A percentile compares a stretch with the other conserved stretches of the same genome.
phyloP scores from a whole-genome alignment of 2,888 invertebrate species.

The Chaetogeoica ovagalla region DNA sequence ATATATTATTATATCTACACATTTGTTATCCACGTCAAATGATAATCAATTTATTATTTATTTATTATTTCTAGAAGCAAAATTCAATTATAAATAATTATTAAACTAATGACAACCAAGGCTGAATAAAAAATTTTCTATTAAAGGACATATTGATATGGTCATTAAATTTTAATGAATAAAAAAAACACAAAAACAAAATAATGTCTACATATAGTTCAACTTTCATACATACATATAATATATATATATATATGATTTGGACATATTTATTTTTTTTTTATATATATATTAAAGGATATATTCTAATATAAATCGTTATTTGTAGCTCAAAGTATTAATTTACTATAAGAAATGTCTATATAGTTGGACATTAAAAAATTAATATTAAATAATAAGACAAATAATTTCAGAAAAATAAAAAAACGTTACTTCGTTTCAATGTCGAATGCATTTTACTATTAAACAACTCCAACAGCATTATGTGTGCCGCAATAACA shows the following conservation, averaged over 20 bases:
- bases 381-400: neutral
- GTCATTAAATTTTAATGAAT: slow-evolving; percentile 30
- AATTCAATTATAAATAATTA: neutral
- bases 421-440: neutral
- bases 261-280: neutral
- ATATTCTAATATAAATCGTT: too few relatives aligned
- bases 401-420: slow-evolving; percentile 4
- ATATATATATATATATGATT: neutral
- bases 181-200: slow-evolving; percentile 28
- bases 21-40: neutral
- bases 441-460: slow-evolving; percentile 9
- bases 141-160: slow-evolving; percentile 26
- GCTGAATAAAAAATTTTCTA: neutral
- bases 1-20: neutral
- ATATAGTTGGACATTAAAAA: too few relatives aligned
- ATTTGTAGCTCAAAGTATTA: too few relatives aligned
- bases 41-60: neutral
- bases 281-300: neutral
- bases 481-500: slow-evolving; percentile 35
- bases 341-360: too few relatives aligned
- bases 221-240: neutral
- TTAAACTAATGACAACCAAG: slow-evolving; percentile 13
- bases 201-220: slow-evolving; percentile 5
- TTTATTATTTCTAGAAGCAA: neutral
- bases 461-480: slow-evolving; percentile 6